Evolutionary conservation across 1,140 invertebrate species (phyloP), one percentile per base, ranked within the genome.

Genomic region (Vanessa tameamea): DNA sequence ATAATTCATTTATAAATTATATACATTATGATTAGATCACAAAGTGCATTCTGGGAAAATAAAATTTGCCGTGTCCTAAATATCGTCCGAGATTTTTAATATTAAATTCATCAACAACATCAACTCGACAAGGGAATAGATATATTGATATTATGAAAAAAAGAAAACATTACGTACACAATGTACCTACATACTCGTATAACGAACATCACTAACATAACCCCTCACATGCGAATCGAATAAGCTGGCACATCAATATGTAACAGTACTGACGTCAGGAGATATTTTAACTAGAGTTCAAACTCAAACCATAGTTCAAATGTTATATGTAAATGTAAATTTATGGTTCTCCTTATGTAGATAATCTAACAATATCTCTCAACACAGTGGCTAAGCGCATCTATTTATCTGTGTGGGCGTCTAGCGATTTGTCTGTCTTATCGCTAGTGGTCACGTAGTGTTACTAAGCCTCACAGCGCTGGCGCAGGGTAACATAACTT

Each of bases 281-380:
- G 9, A 26, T 59, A 26, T n/a, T 23, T 12, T 13, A 26, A 26
- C 23, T 51, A 2, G 48, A 51, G 14, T 51, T 51, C n/a, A 51
- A 51, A 51, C 12, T 50, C 48, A 51, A 59, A 31, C 20, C 55
- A 14, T 59, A 26, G 55, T 59, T 59, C 20, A 15, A 59, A 66
- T 16, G 26, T 16, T 20, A 31, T 51, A 48, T 67, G 55, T 59
- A 69, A 55, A 69, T 59, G 31, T 69, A 15, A 48, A 69, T 59
- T 47, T 55, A 69, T 43, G 67, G 43, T 20, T 23, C 67, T 69
- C 55, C 43, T 61, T 69, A 51, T 61, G 37, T 55, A 9, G 37
- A 59, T 69, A 69, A 59, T 69, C 67, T 59, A 69, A 61, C 67
- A 31, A 69, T 69, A 69, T 69, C 53, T 67, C 65, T 31, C 53